Conservation (phyloP, 2,113 vertebrate species). For the Hydrolagus affinis region DNA sequence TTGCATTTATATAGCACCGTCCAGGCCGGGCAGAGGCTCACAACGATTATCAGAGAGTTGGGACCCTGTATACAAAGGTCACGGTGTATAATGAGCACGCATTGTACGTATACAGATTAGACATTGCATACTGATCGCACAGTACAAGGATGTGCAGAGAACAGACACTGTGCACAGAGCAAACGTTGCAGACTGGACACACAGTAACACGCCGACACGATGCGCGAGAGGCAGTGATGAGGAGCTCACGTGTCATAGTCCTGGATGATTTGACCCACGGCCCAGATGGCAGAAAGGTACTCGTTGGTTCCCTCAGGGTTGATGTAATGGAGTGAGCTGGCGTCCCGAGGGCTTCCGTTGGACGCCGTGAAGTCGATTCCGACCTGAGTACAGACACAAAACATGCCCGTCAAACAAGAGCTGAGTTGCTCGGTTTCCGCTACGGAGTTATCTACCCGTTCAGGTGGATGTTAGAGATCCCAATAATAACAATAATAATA, state of each 20-base stretch:
- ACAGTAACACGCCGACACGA: not conserved
- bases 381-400: slow-evolving; percentile 57
- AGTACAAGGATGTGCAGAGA: not conserved
- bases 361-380: slow-evolving; percentile 98
- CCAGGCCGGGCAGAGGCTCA: too few relatives aligned
- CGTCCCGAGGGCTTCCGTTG: slow-evolving; percentile 85
- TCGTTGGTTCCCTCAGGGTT: slow-evolving; percentile 92
- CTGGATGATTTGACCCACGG: slow-evolving; percentile 95
- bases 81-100: too few relatives aligned
- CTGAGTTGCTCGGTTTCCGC: not conserved
- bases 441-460: too few relatives aligned
- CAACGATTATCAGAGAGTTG: too few relatives aligned
- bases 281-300: slow-evolving; percentile 89
- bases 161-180: not conserved
- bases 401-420: not conserved
- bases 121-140: too few relatives aligned
- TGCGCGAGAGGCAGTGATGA: too few relatives aligned
- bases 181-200: not conserved
- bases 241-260: slow-evolving; percentile 89
- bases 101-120: too few relatives aligned
- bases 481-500: too few relatives aligned
- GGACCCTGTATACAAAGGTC: too few relatives aligned
- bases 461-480: too few relatives aligned
- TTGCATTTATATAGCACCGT: too few relatives aligned
- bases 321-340: slow-evolving; percentile 91